A percentile compares a stretch with the other conserved stretches of the same genome.
Evolutionary conservation across 64 coral and sea anemone species (phyloP).

Genomic region (Astreopora myriophthalma): DNA sequence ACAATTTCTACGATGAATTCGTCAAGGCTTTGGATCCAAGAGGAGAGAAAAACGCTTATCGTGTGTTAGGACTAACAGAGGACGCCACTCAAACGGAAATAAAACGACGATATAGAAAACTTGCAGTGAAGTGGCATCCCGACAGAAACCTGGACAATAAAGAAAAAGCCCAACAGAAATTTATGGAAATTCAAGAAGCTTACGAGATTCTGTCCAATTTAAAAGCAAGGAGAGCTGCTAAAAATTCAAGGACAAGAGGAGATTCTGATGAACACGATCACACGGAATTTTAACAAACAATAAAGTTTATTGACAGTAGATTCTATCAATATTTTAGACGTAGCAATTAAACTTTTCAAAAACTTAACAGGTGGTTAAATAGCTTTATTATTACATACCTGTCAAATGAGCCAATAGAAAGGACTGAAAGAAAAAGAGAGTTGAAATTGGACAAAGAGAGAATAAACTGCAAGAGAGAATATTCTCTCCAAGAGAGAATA

Average conservation of each 20-base stretch:
- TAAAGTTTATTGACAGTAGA: background rate
- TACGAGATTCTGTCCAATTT: constrained; percentile 95
- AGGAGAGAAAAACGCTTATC: constrained; percentile 97
- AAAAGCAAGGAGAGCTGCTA: constrained; percentile 77
- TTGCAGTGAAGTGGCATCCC: constrained; percentile 93
- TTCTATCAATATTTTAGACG: constrained; percentile 5
- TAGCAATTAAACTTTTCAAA: background rate
- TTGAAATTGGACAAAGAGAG: background rate
- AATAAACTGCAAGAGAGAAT: no score
- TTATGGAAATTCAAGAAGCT: constrained; percentile 98
- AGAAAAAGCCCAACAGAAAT: constrained; percentile 89
- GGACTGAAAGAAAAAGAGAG: background rate
- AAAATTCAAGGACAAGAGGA: constrained; percentile 74
- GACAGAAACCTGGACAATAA: constrained; percentile 83
- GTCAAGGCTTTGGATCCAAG: constrained; percentile 96
- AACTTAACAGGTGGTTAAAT: background rate
- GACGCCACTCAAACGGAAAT: constrained; percentile 96
- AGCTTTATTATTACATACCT: background rate
- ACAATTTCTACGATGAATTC: constrained; percentile 96
- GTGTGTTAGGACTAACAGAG: constrained; percentile 80
- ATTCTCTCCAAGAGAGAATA: no score
- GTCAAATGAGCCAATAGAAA: background rate
- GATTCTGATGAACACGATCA: constrained; percentile 63
- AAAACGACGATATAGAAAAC: constrained; percentile 88
- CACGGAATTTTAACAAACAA: constrained; percentile 51